Evolutionary conservation across 1,140 invertebrate species (phyloP).

Genomic region (Psilanteris sp.): DNA sequence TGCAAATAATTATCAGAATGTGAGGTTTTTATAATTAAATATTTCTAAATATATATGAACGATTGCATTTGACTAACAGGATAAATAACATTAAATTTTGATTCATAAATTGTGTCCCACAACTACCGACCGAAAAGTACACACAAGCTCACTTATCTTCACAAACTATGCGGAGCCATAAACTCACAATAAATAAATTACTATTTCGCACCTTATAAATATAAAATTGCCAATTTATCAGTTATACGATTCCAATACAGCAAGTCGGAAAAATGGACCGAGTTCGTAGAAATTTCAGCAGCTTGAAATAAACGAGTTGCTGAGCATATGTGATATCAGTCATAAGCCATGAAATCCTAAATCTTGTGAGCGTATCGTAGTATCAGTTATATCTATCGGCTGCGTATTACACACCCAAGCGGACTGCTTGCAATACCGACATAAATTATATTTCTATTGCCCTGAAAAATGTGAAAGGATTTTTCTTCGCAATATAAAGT

Average conservation of each 20-base stretch:
- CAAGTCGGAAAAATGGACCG: slow-evolving; percentile 28
- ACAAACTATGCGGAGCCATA: not conserved
- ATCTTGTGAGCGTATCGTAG: slow-evolving; percentile 38
- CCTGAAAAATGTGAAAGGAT: slow-evolving; percentile 43
- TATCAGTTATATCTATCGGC: slow-evolving; percentile 31
- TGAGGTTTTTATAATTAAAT: too few species aligned
- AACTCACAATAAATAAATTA: slow-evolving; percentile 20
- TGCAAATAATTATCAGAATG: too few species aligned
- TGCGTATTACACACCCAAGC: slow-evolving; percentile 28
- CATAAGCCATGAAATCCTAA: slow-evolving; percentile 51
- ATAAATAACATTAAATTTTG: too few species aligned
- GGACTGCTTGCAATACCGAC: slow-evolving; percentile 21
- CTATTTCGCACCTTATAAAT: slow-evolving; percentile 40
- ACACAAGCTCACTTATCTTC: slow-evolving; percentile 1
- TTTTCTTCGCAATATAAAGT: slow-evolving; percentile 42
- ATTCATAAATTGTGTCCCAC: too few species aligned
- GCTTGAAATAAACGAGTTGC: slow-evolving; percentile 47
- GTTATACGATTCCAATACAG: slow-evolving; percentile 33
- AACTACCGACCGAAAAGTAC: slow-evolving; percentile 5
- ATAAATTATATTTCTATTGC: slow-evolving; percentile 57
- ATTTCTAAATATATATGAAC: too few species aligned
- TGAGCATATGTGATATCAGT: slow-evolving; percentile 54
- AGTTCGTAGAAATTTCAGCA: slow-evolving; percentile 29
- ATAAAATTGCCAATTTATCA: slow-evolving; percentile 38
- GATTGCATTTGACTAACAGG: too few species aligned